Conservation (phyloP, 2,797 vertebrate genomes). For the Alectoris magna region DNA sequence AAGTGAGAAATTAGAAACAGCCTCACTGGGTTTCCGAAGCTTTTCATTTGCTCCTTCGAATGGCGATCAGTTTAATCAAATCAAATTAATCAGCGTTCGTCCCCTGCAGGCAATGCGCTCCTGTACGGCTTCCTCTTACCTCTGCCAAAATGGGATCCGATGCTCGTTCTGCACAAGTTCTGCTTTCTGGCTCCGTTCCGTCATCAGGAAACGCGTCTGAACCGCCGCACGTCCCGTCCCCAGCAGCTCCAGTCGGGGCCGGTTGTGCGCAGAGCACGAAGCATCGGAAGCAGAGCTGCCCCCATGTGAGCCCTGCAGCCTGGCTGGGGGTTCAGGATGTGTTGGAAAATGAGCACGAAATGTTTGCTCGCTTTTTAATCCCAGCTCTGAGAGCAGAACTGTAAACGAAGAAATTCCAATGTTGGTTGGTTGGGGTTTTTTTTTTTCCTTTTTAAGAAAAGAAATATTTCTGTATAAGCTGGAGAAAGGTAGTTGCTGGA, state of each 20-base stretch:
- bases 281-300: background rate
- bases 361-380: background rate
- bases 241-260: background rate
- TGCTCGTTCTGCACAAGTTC: background rate
- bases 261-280: rapidly evolving
- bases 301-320: background rate
- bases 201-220: slow-evolving; percentile 20
- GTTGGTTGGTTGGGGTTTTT: background rate
- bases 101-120: background rate
- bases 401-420: background rate
- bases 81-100: background rate
- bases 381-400: background rate
- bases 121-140: slow-evolving; percentile 37
- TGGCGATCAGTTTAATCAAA: background rate
- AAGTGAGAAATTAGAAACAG: background rate
- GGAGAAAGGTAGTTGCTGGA: background rate
- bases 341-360: background rate
- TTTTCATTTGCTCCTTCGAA: slow-evolving; percentile 22
- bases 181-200: slow-evolving; percentile 25
- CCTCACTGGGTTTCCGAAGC: background rate
- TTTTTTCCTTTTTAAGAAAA: background rate
- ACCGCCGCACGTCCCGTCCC: background rate
- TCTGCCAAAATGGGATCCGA: slow-evolving; percentile 16
- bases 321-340: background rate
- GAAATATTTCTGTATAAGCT: background rate